Evolutionary conservation across 1,140 invertebrate genomes (phyloP).

Genomic region (Goniozus legneri): DNA sequence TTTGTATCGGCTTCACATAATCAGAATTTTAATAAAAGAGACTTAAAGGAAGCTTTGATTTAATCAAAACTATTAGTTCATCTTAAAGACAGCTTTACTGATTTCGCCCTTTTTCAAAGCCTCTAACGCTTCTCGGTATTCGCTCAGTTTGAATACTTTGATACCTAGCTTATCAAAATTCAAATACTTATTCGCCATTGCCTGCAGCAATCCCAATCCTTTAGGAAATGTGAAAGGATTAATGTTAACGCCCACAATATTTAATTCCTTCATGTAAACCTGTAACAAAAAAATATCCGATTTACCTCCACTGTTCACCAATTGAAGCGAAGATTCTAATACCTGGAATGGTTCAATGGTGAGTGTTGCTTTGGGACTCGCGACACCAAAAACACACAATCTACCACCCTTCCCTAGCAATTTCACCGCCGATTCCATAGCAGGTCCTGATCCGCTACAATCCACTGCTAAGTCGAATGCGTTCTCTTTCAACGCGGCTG

Average conservation of each 20-base stretch:
- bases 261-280: constrained; percentile 65
- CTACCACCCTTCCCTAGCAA: constrained; percentile 53
- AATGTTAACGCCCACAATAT: constrained; percentile 62
- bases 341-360: constrained; percentile 44
- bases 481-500: constrained; percentile 54
- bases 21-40: constrained; percentile 26
- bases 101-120: constrained; percentile 59
- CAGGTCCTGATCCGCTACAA: constrained; percentile 62
- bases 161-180: constrained; percentile 65
- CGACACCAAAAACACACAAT: constrained; percentile 60
- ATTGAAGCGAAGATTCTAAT: too few relatives aligned
- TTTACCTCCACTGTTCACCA: too few relatives aligned
- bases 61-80: constrained; percentile 21
- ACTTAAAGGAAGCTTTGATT: constrained; percentile 1
- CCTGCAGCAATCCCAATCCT: constrained; percentile 58
- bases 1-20: constrained; percentile 31
- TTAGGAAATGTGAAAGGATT: constrained; percentile 67
- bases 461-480: constrained; percentile 64
- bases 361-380: constrained; percentile 50
- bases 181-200: constrained; percentile 62
- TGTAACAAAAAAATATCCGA: constrained; percentile 45
- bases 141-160: constrained; percentile 57
- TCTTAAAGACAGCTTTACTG: constrained; percentile 66
- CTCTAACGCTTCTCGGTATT: constrained; percentile 59
- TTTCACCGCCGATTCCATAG: constrained; percentile 54